Evolutionary conservation across 2,113 vertebrate species (phyloP), one percentile per base, ranked within the genome.

Genomic region (Pipa parva): DNA sequence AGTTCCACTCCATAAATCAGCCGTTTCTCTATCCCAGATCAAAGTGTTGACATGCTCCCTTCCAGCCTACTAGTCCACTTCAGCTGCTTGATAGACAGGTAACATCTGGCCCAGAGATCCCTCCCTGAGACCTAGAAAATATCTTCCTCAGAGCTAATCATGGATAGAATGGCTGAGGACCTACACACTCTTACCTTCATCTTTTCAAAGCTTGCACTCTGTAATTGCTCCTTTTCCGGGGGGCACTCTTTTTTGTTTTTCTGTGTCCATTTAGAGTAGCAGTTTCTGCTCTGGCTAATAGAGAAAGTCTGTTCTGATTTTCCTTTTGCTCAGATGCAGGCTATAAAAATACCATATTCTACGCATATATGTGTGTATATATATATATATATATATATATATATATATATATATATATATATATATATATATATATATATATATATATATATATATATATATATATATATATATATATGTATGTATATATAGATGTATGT

Each of bases 71-170:
- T 89, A 85, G 88, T 91, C 92, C 91, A 95, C 92, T 93, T 91
- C 90, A 93, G 92, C 93, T 91, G 91, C 92, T 95, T 98, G 95
- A 97, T 90, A 91, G 95, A 93, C 95, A 94, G 94, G 90, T 93
- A 92, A 92, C 93, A 97, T 93, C 94, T 95, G 93, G 90, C 84
- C 89, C 84, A 87, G 89, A 88, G 78, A 81, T 87, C 72, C 82
- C 80, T 81, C 87, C 80, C 87, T 85, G 86, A 83, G 86, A 89
- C 80, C 85, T 80, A 73, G 79, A 80, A 85, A 81, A 83, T 84
- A 82, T 89, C 87, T 87, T 88, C 84, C 87, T 90, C 84, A 37
- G 63, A 82, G 84, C 84, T 89, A 88, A 88, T 89, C 86, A 86
- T 82, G 82, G 79, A 76, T 84, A 82, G 68, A 81, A 72, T 72